A percentile compares a stretch with the other conserved stretches of the same genome.
phyloP scores from a whole-genome alignment of 1,140 invertebrate genomes.

The Kradibia gibbosae region DNA sequence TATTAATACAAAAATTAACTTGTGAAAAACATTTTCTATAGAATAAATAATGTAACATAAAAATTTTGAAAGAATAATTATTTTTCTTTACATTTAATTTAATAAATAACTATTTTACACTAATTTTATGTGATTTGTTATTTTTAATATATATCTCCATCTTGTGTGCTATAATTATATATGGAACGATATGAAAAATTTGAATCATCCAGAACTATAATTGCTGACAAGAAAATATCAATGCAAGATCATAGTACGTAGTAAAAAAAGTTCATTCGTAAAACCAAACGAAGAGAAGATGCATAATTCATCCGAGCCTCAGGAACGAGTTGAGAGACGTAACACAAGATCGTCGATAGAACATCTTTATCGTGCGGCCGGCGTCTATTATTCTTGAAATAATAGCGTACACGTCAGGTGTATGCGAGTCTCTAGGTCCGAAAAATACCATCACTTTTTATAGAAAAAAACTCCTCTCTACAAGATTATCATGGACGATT shows the following conservation, averaged over 20 bases:
- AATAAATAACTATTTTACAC: no score
- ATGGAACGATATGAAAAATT: background rate
- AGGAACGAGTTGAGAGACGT: constrained; percentile 30
- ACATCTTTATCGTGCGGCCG: constrained; percentile 37
- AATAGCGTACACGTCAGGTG: constrained; percentile 35
- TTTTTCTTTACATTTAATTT: no score
- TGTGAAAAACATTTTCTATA: no score
- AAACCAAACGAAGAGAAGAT: constrained; percentile 20
- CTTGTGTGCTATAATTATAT: background rate
- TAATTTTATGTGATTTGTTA: background rate
- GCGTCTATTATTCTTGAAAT: constrained; percentile 47
- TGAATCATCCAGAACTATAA: background rate
- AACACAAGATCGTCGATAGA: constrained; percentile 44
- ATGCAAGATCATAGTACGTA: background rate
- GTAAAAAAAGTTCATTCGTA: constrained; percentile 17
- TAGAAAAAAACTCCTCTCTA: background rate
- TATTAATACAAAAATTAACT: no score
- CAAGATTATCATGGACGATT: constrained; percentile 30
- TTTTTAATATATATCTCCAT: background rate
- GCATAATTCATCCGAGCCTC: constrained; percentile 6
- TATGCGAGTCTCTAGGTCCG: background rate
- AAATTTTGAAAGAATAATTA: no score
- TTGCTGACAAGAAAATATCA: background rate
- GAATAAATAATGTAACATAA: no score
- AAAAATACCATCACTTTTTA: constrained; percentile 6